These are phyloP conservation scores for Mesocricetus auratus DNA, from an alignment of 2,113 vertebrate species.

Conservation along the genomic window DNA sequence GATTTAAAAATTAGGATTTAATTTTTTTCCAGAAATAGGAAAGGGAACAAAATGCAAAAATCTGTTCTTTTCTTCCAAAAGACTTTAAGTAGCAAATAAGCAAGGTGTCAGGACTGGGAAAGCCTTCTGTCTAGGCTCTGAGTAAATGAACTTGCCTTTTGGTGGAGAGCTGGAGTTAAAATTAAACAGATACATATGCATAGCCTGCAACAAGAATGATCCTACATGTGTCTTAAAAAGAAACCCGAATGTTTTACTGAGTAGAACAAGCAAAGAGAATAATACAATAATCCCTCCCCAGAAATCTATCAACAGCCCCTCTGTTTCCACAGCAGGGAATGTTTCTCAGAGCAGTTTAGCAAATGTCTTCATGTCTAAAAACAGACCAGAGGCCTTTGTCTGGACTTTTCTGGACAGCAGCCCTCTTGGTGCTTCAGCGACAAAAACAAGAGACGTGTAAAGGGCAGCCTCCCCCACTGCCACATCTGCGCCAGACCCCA, in stretches of 20 bases:
- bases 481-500: background rate
- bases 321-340: constrained; percentile 27
- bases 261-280: constrained; percentile 65
- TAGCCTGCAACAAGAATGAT: constrained; percentile 68
- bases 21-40: constrained; percentile 70
- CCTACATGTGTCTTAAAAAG: constrained; percentile 72
- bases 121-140: constrained; percentile 80
- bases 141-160: constrained; percentile 83
- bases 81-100: constrained; percentile 82
- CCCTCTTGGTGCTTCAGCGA: fast-evolving
- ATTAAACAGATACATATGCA: constrained; percentile 81
- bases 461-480: background rate
- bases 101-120: constrained; percentile 80
- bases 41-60: constrained; percentile 81
- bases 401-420: background rate
- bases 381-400: background rate
- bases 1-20: constrained; percentile 60
- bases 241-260: constrained; percentile 60
- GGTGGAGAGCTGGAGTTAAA: constrained; percentile 79
- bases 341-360: constrained; percentile 11
- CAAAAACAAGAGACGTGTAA: background rate
- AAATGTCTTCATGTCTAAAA: background rate
- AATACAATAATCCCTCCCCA: constrained; percentile 58
- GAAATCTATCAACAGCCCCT: constrained; percentile 58
- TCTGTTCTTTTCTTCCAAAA: constrained; percentile 77